A percentile compares a stretch with the other conserved stretches of the same genome.
These are phyloP conservation scores for Macrotis lagotis DNA, from an alignment of 2,113 vertebrate species.

Conservation along the genomic window DNA sequence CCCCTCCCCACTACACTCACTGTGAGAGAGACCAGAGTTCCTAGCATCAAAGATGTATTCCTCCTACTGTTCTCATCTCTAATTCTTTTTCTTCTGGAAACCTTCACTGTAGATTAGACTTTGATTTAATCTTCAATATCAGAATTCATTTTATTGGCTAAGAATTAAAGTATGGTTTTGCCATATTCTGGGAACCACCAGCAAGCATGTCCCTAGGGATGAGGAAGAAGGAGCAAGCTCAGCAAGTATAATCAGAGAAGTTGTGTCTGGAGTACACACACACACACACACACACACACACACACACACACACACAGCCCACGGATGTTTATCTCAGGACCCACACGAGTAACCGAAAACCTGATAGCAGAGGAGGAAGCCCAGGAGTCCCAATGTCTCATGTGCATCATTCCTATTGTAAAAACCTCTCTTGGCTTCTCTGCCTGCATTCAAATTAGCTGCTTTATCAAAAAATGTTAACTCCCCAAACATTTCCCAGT, in stretches of 20 bases:
- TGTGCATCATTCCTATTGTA: too few species aligned
- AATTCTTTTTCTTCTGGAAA: background rate
- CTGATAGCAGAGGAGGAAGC: background rate
- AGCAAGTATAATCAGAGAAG: background rate
- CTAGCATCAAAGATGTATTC: background rate
- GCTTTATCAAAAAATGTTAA: too few species aligned
- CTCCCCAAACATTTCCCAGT: too few species aligned
- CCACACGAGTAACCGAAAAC: background rate
- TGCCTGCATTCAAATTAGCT: background rate
- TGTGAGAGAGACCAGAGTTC: background rate
- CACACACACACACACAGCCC: too few species aligned
- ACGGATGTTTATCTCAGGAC: background rate
- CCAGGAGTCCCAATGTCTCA: too few species aligned
- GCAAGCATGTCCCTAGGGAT: background rate
- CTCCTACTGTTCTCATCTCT: background rate
- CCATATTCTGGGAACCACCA: too few species aligned
- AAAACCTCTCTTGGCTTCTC: background rate
- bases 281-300: too few species aligned
- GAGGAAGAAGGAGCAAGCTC: background rate
- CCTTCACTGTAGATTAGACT: background rate
- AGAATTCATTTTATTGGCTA: background rate
- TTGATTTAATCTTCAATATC: too few species aligned
- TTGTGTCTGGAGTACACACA: background rate
- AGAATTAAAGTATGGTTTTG: background rate
- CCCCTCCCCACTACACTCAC: background rate